Evolutionary conservation across 2,113 vertebrate genomes (phyloP).

Genomic region (Bagarius yarrelli): DNA sequence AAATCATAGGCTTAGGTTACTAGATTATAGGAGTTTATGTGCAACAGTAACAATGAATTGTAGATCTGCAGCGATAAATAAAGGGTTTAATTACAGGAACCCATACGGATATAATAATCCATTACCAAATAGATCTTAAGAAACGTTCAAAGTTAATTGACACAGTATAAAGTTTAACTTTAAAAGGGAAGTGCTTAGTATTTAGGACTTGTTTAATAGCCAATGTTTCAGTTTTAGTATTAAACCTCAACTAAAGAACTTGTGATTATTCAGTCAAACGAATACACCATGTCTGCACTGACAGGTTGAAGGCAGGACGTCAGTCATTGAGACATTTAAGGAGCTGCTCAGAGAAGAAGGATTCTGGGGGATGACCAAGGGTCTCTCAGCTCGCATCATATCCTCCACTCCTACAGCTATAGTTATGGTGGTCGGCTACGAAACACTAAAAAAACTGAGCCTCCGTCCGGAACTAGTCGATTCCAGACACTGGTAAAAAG

Average conservation of each 20-base stretch:
- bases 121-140: too few species aligned
- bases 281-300: neutral
- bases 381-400: slow-evolving; percentile 92
- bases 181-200: neutral
- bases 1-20: too few species aligned
- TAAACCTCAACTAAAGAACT: neutral
- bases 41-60: neutral
- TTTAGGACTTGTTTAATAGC: neutral
- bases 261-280: neutral
- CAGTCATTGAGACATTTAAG: slow-evolving; percentile 85
- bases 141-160: neutral
- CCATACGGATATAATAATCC: too few species aligned
- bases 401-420: slow-evolving; percentile 88
- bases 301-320: slow-evolving; percentile 90
- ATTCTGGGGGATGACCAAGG: slow-evolving; percentile 86
- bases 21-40: neutral
- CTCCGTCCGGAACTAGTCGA: slow-evolving; percentile 88
- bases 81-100: neutral
- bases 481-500: slow-evolving; percentile 83
- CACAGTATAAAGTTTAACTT: neutral
- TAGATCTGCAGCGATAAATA: neutral
- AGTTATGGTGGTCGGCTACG: slow-evolving; percentile 92
- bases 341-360: slow-evolving; percentile 92
- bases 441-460: slow-evolving; percentile 95
- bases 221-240: neutral